Evolutionary conservation across 2,113 vertebrate genomes (phyloP).

Genomic region (Pithys albifrons): DNA sequence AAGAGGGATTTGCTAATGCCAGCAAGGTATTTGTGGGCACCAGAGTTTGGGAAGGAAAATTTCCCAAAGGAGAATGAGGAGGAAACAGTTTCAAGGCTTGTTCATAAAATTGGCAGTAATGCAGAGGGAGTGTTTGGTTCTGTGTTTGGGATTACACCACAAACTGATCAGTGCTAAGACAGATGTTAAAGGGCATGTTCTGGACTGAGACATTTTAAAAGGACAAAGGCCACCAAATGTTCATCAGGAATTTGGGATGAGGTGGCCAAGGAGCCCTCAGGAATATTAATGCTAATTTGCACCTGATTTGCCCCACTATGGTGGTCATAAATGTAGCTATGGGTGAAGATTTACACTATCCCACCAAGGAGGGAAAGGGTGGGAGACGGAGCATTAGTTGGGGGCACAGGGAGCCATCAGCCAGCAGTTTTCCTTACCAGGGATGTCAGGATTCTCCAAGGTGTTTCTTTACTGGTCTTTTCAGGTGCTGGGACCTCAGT

Average conservation of each 20-base stretch:
- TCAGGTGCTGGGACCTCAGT: constrained; percentile 97
- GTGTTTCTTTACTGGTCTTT: not conserved
- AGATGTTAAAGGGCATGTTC: not conserved
- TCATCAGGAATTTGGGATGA: not conserved
- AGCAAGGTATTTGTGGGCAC: not conserved
- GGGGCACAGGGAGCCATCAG: not conserved
- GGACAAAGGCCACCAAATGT: not conserved
- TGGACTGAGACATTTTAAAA: not conserved
- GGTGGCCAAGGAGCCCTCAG: not conserved
- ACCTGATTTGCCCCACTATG: not conserved
- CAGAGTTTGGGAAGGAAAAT: not conserved
- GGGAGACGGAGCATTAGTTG: rapidly evolving
- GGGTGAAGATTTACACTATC: not conserved
- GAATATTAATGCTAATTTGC: not conserved
- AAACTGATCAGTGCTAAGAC: not conserved
- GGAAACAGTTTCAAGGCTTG: rapidly evolving
- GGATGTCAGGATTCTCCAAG: not conserved
- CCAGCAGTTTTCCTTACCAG: not conserved
- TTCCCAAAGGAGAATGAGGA: not conserved
- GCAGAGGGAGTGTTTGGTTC: not conserved
- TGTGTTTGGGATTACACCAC: not conserved
- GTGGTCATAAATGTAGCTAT: not conserved
- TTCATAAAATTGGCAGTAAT: not conserved
- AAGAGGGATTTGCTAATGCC: not conserved
- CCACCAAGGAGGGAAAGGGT: not conserved